Evolutionary conservation across 2,113 vertebrate genomes (phyloP), one percentile per base, ranked within the genome.

Genomic region (Micronycteris hirsuta): DNA sequence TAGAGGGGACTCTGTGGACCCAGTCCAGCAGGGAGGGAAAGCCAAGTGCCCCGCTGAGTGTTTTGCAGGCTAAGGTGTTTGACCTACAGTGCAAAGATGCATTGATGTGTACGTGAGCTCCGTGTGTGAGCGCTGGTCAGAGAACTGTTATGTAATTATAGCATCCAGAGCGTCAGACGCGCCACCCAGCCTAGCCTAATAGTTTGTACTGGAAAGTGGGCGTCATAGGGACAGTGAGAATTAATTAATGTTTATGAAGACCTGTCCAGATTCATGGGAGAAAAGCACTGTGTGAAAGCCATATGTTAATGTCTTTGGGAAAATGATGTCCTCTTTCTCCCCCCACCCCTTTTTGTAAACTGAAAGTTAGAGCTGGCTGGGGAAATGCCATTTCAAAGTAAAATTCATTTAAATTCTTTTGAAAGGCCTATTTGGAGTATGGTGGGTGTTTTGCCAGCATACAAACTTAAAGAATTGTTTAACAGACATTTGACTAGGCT

Each of bases 221-320:
- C 20, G 82, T 97, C 91, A 43, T 80, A 80, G 88, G 87, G 93
- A 89, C n/a, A 78, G 94, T 97, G 85, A 83, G 93, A 95, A 97
- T 95, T 97, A 97, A 96, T 96, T 96, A 96, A 91, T 96, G 97
- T 96, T 97, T 97, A 94, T 92, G 85, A 96, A 86, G 74, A 47
- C 88, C 49, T 94, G 76, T 90, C 58, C 61, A 88, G 88, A 95
- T 94, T 96, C 93, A 90, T 93, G 93, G 77, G 95, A 96, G 95
- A 76, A 96, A 95, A 94, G 49, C 31, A 13, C 33, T 87, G 63
- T 78, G 56, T 82, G 68, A 94, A 96, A 89, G 26, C 74, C 36
- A 33, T 61, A 33, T 54, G 43, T 86, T 80, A 54, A 76, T 43
- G 36, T 54, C 19, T 90, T 96, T 6, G n/a, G 84, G 80, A 77